These are phyloP conservation scores for Potamilus streckersoni DNA, from an alignment of 1,140 invertebrate species.

Conservation along the genomic window DNA sequence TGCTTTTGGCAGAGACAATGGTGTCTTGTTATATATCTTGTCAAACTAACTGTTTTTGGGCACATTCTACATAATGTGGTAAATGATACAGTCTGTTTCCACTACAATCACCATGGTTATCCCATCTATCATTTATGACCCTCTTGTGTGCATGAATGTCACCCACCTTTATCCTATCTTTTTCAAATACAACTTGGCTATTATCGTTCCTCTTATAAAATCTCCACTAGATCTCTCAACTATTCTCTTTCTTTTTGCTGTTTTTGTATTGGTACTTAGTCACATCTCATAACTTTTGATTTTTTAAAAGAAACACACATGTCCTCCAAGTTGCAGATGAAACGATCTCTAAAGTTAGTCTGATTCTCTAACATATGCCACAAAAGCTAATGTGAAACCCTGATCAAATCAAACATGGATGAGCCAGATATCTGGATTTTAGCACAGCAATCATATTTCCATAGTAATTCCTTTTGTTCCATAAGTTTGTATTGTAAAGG, in stretches of 20 bases:
- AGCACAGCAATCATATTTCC: too few species aligned
- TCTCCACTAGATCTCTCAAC: conserved; percentile 1
- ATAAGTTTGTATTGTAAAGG: too few species aligned
- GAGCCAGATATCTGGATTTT: too few species aligned
- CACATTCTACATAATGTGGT: conserved; percentile 4
- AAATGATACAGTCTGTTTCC: conserved; percentile 13
- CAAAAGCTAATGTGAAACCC: too few species aligned
- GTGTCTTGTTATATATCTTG: conserved; percentile 9
- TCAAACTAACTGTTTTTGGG: conserved; percentile 3
- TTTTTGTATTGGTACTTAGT: conserved; percentile 2
- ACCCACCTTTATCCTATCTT: conserved; percentile 14
- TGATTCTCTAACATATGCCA: too few species aligned
- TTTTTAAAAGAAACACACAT: too few species aligned
- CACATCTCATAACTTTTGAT: background rate
- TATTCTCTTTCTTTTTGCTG: background rate
- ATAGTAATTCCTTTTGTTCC: too few species aligned
- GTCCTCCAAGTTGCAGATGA: too few species aligned
- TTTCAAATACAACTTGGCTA: conserved; percentile 17
- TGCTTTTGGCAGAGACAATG: conserved; percentile 26
- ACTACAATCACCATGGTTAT: background rate
- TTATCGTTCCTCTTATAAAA: conserved; percentile 28
- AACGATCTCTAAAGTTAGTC: too few species aligned
- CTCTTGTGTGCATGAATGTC: conserved; percentile 2
- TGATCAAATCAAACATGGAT: too few species aligned
- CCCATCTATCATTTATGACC: conserved; percentile 14